Base-by-base conservation (phyloP, 2,888 invertebrate genomes). In the Macrophya annulata region DNA sequence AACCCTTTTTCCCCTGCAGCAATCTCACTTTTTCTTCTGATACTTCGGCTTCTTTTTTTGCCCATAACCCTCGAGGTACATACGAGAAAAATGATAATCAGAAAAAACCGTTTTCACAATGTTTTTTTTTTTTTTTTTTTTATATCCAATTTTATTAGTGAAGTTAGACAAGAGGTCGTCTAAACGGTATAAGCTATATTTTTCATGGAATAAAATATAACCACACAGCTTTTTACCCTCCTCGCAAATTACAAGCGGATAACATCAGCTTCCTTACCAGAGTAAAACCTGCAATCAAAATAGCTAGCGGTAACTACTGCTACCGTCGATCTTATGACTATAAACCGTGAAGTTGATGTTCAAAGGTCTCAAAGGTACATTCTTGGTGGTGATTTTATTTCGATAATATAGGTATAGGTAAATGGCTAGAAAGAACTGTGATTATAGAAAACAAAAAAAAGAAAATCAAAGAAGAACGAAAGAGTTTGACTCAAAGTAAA, bases 261-360 rank as follows among this genome's bases (percentile, higher is more conserved):
- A 76, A 25, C 15, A 48, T 48, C 79, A 59, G 25, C 59, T 55
- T 59, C 79, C 79, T 79, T 59, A 37, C 31, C 59, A 12, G 21
- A 79, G 37, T 79, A 79, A 79, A 40, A 79, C 59, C 86, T 84
- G 86, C 84, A 86, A 86, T 86, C 86, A 86, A 85, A 86, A 86
- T 86, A 86, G 84, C 86, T 86, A 62, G 84, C 82, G 86, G 85
- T 86, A 85, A 86, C 84, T 79, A 86, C 84, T 79, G 51, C 79
- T 79, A 76, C 76, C 51, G 40, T 40, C 76, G 25, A 76, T 76
- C 76, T 76, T 40, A 76, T 40, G 71, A 71, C 43, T n/a, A 40
- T 71, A 71, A 71, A 71, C 76, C 45, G 48, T 25, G 43, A 45
- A 51, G 62, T 12, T 25, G 62, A 21, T 21, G 25, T 62, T 25